Evolutionary conservation across 2,113 vertebrate species (phyloP).

Genomic region (Isurus oxyrinchus): DNA sequence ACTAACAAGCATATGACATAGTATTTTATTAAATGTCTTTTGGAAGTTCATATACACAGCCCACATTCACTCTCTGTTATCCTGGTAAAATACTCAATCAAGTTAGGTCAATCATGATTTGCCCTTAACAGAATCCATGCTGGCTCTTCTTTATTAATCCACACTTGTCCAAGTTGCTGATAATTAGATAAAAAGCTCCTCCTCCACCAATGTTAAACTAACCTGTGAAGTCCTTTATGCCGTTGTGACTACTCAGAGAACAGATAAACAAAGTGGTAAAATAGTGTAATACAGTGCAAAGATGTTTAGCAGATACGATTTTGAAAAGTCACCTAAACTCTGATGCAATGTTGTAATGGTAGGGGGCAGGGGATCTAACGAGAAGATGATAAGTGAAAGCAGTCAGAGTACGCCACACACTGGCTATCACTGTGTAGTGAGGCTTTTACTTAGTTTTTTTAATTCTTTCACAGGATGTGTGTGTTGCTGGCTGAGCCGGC

Average conservation of each 20-base stretch:
- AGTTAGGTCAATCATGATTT: not conserved
- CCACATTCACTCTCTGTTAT: not conserved
- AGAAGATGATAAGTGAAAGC: not conserved
- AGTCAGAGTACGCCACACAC: not conserved
- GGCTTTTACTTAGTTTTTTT: not conserved
- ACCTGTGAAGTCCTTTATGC: not conserved
- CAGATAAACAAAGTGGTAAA: not conserved
- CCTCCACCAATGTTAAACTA: not conserved
- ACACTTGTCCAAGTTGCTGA: not conserved
- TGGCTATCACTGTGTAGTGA: not conserved
- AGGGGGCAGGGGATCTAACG: not conserved
- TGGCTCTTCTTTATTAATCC: not conserved
- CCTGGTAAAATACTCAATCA: not conserved
- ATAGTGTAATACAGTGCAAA: not conserved
- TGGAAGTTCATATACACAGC: not conserved
- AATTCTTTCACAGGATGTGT: no score
- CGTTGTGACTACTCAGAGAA: not conserved
- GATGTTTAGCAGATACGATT: not conserved
- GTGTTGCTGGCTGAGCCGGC: no score
- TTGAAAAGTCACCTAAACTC: not conserved
- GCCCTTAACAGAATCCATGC: not conserved
- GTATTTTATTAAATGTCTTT: not conserved
- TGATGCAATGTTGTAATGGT: not conserved
- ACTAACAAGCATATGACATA: not conserved
- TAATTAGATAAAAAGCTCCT: not conserved